A percentile compares a stretch with the other conserved stretches of the same genome.
These are phyloP conservation scores for Paracentrotus lividus DNA, from an alignment of 53 echinoderm and acorn worm species.

Conservation along the genomic window DNA sequence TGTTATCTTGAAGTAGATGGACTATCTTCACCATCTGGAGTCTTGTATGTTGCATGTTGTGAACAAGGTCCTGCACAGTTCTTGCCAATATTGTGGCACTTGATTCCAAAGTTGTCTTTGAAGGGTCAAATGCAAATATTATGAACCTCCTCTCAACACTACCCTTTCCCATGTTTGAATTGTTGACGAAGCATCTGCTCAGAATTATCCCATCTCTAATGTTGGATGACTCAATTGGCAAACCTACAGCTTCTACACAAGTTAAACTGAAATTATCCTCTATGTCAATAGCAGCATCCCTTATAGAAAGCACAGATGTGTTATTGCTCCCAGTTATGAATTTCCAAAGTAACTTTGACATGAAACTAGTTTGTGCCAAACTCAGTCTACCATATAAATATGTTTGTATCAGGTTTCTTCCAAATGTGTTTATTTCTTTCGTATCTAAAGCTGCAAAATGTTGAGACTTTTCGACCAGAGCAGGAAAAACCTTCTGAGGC, in stretches of 20 bases:
- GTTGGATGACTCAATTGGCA: constrained; percentile 47
- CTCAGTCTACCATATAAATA: constrained; percentile 74
- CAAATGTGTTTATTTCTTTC: constrained; percentile 31
- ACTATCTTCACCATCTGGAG: constrained; percentile 44
- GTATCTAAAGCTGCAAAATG: not conserved
- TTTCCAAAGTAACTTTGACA: constrained; percentile 64
- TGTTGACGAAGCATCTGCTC: constrained; percentile 2
- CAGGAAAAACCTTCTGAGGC: constrained; percentile 60
- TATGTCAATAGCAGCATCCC: not conserved
- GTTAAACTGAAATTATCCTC: constrained; percentile 39
- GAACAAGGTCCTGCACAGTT: constrained; percentile 24
- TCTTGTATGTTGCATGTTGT: constrained; percentile 56
- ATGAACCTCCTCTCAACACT: constrained; percentile 37
- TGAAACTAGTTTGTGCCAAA: constrained; percentile 18
- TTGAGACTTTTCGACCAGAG: constrained; percentile 52
- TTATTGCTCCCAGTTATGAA: constrained; percentile 41
- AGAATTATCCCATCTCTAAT: constrained; percentile 20
- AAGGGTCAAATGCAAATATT: constrained; percentile 31
- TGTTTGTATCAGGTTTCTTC: constrained; percentile 68
- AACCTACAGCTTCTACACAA: constrained; percentile 12
- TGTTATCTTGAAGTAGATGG: not conserved
- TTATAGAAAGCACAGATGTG: not conserved
- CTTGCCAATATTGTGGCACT: constrained; percentile 46
- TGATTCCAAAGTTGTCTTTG: not conserved
- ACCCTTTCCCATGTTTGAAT: constrained; percentile 9